Base-by-base conservation (phyloP, 1,140 invertebrate genomes). In the Brachionus manjavacas region DNA sequence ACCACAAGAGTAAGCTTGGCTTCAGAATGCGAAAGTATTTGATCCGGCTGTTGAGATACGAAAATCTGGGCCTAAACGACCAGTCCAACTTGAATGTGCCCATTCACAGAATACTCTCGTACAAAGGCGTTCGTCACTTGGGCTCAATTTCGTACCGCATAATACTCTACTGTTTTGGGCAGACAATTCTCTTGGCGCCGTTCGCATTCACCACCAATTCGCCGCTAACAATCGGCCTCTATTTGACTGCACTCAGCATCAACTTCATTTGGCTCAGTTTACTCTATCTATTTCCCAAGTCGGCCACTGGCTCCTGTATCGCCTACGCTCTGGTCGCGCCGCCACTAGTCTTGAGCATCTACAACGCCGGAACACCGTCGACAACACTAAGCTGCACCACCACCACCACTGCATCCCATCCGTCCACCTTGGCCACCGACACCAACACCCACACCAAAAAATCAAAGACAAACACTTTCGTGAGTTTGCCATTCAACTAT, bases 261-360 rank as follows among this genome's bases (percentile, higher is more conserved):
- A 88, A 89, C 74, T 84, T 86, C 16, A 86, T 87, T 12, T 86
- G 87, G 1, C 74, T 89, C 8, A 88, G 88, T 85, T 83, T 90
- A 7, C 87, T 89, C 66, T 87, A 86, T 85, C 86, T 88, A 35
- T 84, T 90, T 9, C 87, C 87, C 23, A 86, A 87, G 55, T 85
- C 85, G 31, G 85, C 89, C 3, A 88, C 88, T 35, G 89, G 89
- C 11, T 88, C 88, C 7, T 88, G 88, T 66, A 87, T 86, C 78
- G 88, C 88, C 16, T 89, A 89, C 86, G 88, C 87, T 8, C 72
- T 90, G 2, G 88, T 90, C 23, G 86, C 86, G 39, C 88, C 89
- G 52, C 84, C 87, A 7, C 86, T 87, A n/a, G 83, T 85, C 6
- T 85, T 89, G 83, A 86, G 85, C 79, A 64, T 43, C 60, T 35